A percentile compares a stretch with the other conserved stretches of the same genome.
Conservation (phyloP, 2,888 invertebrate species). For the Notodonta ziczac region DNA sequence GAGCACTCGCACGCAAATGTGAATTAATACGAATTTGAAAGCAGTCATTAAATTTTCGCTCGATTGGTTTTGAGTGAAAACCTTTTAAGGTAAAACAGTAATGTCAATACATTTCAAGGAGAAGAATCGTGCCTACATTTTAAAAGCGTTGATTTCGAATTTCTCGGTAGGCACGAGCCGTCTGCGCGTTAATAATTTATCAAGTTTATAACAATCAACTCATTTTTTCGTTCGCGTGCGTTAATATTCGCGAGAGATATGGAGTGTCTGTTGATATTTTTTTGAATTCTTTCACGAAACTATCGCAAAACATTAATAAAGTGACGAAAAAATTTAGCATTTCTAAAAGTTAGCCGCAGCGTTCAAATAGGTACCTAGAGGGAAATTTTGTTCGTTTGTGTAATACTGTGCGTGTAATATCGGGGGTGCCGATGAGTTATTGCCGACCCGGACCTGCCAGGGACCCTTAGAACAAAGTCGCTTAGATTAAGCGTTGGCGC, state of each 20-base stretch:
- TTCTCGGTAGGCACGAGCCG: slow-evolving; percentile 35
- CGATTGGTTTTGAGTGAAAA: slow-evolving; percentile 75
- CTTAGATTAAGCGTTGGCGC: slow-evolving; percentile 53
- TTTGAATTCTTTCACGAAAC: slow-evolving; percentile 10
- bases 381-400: slow-evolving; percentile 34
- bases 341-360: slow-evolving; percentile 10
- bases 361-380: slow-evolving; percentile 3
- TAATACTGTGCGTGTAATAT: slow-evolving; percentile 53
- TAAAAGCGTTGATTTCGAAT: slow-evolving; percentile 55
- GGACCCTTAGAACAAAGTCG: slow-evolving; percentile 56
- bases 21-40: slow-evolving; percentile 77
- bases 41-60: slow-evolving; percentile 81
- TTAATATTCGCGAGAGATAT: slow-evolving; percentile 15
- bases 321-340: slow-evolving; percentile 1
- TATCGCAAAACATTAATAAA: slow-evolving; percentile 1
- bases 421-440: slow-evolving; percentile 57
- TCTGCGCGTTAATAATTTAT: slow-evolving; percentile 37
- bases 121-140: slow-evolving; percentile 57
- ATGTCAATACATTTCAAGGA: slow-evolving; percentile 62
- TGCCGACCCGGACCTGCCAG: slow-evolving; percentile 43
- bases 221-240: slow-evolving; percentile 17
- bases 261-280: slow-evolving; percentile 48
- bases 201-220: slow-evolving; percentile 24
- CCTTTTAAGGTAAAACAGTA: slow-evolving; percentile 74
- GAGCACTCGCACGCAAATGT: slow-evolving; percentile 64